These are phyloP conservation scores for Riptortus pedestris DNA, from an alignment of 1,140 invertebrate species.

Conservation along the genomic window DNA sequence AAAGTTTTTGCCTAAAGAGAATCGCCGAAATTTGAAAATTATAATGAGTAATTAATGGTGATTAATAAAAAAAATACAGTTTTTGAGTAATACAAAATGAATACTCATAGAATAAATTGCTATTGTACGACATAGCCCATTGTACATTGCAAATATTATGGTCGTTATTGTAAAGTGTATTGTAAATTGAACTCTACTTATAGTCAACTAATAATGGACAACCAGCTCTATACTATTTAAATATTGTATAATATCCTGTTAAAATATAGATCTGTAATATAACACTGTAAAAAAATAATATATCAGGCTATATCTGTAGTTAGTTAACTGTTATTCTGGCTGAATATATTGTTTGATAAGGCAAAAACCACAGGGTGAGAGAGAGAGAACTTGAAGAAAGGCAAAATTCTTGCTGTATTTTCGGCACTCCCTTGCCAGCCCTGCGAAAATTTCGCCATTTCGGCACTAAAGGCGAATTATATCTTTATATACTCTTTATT, in stretches of 20 bases:
- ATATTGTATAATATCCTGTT: constrained; percentile 21
- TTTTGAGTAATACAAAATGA: constrained; percentile 9
- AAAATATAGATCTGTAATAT: constrained; percentile 26
- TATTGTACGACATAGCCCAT: not conserved
- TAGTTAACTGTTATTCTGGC: constrained; percentile 4
- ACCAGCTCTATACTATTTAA: constrained; percentile 10
- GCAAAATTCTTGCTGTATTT: not conserved
- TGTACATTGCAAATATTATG: constrained; percentile 14
- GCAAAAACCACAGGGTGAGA: constrained; percentile 6
- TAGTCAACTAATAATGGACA: constrained; percentile 14
- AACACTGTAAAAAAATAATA: constrained; percentile 28
- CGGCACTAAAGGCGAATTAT: constrained; percentile 21
- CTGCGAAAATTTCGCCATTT: not conserved
- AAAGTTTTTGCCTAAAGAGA: no score
- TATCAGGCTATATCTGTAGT: constrained; percentile 21
- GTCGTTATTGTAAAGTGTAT: not conserved
- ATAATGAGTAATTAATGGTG: no score
- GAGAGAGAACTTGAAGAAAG: not conserved
- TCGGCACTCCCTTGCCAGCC: not conserved
- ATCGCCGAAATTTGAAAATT: no score
- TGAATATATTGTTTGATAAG: constrained; percentile 9
- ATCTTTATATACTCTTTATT: constrained; percentile 11
- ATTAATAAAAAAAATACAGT: not conserved
- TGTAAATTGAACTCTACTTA: constrained; percentile 13
- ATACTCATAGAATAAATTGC: not conserved